Evolutionary conservation across 2,797 vertebrate genomes (phyloP).

Genomic region (Siniperca scherzeri): DNA sequence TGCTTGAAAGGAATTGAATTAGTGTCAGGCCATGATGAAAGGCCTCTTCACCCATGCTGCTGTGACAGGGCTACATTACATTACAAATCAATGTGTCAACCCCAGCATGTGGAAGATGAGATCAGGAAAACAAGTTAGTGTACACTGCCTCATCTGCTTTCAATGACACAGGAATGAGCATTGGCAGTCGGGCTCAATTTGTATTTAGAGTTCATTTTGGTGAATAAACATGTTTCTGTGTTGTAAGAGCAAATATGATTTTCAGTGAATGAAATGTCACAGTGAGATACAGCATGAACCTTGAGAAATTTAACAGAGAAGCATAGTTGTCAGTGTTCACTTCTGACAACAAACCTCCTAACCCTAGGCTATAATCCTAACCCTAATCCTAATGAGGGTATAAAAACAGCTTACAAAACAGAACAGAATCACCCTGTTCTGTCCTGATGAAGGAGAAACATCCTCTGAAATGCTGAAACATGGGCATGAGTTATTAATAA

Average conservation of each 20-base stretch:
- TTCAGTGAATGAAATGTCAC: background rate
- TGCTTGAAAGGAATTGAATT: constrained; percentile 70
- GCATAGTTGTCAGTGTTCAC: background rate
- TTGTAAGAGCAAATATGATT: background rate
- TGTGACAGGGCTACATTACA: constrained; percentile 55
- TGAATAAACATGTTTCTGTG: constrained; percentile 6
- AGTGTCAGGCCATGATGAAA: constrained; percentile 39
- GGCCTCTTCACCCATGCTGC: constrained; percentile 14
- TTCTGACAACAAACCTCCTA: background rate
- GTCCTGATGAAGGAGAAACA: background rate
- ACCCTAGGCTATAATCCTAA: background rate
- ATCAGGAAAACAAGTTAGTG: constrained; percentile 52
- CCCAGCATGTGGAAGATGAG: constrained; percentile 54
- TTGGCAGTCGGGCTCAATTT: background rate
- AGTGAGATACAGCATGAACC: background rate
- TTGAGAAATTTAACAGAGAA: background rate
- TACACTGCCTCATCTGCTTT: background rate
- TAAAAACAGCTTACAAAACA: background rate
- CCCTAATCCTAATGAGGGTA: background rate
- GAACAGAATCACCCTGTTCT: background rate
- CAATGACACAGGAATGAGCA: background rate
- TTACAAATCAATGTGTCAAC: constrained; percentile 71
- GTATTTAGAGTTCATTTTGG: constrained; percentile 4
- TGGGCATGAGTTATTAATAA: background rate
- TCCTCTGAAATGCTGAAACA: background rate